These are phyloP conservation scores for Bombus huntii DNA, from an alignment of 1,140 invertebrate genomes.

Conservation along the genomic window DNA sequence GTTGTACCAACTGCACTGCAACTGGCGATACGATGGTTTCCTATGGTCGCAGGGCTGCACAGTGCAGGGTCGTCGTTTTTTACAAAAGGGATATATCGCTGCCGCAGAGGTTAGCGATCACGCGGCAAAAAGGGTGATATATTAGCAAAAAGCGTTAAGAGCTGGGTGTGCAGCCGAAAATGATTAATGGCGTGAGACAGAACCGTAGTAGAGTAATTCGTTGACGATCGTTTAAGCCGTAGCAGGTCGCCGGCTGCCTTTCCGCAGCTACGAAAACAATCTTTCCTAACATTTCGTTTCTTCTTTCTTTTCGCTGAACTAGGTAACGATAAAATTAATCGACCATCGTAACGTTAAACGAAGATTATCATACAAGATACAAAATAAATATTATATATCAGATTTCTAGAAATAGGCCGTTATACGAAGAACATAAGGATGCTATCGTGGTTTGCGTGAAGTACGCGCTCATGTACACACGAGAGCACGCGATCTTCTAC, in stretches of 20 bases:
- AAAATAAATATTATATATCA: background rate
- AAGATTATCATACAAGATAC: background rate
- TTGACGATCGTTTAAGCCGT: background rate
- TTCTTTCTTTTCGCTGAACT: background rate
- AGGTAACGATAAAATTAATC: background rate
- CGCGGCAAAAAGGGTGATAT: background rate
- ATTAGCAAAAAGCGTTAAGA: background rate
- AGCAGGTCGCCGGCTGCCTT: too few species aligned
- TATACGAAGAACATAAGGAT: background rate
- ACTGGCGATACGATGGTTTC: constrained; percentile 82
- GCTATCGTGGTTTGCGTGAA: background rate
- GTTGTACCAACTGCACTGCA: constrained; percentile 85
- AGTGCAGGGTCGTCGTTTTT: background rate
- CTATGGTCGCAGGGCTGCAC: constrained; percentile 83
- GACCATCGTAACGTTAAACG: background rate
- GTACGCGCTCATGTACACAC: background rate
- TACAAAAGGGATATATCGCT: background rate
- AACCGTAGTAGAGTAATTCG: background rate
- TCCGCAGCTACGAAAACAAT: background rate
- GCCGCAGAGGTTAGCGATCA: background rate
- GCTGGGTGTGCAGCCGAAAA: background rate
- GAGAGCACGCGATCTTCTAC: background rate
- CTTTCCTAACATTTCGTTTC: background rate
- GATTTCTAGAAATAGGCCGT: background rate
- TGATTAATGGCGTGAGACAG: background rate